Evolutionary conservation across 2,888 invertebrate genomes (phyloP).

Genomic region (Cheilosia grossa): DNA sequence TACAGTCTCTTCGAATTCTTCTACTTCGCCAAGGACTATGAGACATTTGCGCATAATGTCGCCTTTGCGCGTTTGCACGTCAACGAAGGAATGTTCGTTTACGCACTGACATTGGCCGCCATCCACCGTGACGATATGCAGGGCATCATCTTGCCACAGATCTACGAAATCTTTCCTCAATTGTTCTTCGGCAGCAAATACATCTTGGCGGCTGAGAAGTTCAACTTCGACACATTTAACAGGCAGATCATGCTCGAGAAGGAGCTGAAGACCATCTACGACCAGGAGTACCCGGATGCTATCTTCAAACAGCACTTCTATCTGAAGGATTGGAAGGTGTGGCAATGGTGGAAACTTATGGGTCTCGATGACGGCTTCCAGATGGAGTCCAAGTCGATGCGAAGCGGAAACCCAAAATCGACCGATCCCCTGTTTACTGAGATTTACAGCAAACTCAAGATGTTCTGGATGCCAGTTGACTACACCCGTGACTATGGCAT

Average conservation of each 20-base stretch:
- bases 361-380: conserved; percentile 79
- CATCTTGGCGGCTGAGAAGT: conserved; percentile 81
- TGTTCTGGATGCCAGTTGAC: conserved; percentile 84
- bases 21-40: conserved; percentile 87
- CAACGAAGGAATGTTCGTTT: conserved; percentile 86
- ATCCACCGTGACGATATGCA: conserved; percentile 85
- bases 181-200: conserved; percentile 86
- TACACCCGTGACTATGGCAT: conserved; percentile 85
- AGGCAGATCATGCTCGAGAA: conserved; percentile 80
- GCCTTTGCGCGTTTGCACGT: conserved; percentile 86
- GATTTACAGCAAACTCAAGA: conserved; percentile 78
- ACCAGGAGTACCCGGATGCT: conserved; percentile 75
- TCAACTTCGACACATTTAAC: conserved; percentile 77
- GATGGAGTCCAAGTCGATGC: conserved; percentile 77
- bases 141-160: conserved; percentile 85
- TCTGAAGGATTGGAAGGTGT: conserved; percentile 79
- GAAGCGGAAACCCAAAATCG: conserved; percentile 68
- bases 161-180: conserved; percentile 87
- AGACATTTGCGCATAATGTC: conserved; percentile 87
- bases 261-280: conserved; percentile 82
- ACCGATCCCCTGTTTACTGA: conserved; percentile 77
- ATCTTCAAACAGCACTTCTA: conserved; percentile 63
- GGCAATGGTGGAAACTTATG: conserved; percentile 81
- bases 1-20: conserved; percentile 86
- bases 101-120: conserved; percentile 85